Conservation (phyloP, 2,888 invertebrate species). For the Idaea aversata region DNA sequence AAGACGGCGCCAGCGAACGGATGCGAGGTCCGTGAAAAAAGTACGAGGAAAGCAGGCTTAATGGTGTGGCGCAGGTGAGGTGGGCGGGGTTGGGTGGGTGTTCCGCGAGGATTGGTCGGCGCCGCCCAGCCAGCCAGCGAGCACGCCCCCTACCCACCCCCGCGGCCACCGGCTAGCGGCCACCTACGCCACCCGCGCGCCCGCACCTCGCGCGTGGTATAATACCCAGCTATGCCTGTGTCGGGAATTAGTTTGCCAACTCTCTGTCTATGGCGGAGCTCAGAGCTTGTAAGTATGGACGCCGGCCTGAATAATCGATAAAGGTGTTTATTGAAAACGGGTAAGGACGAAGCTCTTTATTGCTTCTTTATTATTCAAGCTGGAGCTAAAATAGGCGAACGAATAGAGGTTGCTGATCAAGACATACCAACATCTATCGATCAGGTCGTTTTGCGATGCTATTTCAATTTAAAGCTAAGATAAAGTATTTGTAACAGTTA, state of each 20-base stretch:
- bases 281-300: constrained; percentile 77
- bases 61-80: constrained; percentile 79
- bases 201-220: constrained; percentile 65
- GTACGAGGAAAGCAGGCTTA: constrained; percentile 73
- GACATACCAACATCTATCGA: constrained; percentile 5
- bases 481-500: constrained; percentile 1
- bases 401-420: constrained; percentile 15
- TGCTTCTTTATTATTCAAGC: constrained; percentile 77
- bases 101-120: constrained; percentile 73
- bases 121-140: constrained; percentile 62
- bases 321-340: constrained; percentile 81
- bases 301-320: constrained; percentile 79
- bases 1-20: constrained; percentile 77
- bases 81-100: constrained; percentile 74
- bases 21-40: constrained; percentile 78
- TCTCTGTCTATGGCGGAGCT: constrained; percentile 79
- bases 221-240: constrained; percentile 79
- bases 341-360: constrained; percentile 76
- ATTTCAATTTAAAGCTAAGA: not conserved
- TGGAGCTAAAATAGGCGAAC: constrained; percentile 41
- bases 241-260: constrained; percentile 80
- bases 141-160: constrained; percentile 72
- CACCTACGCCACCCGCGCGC: constrained; percentile 71
- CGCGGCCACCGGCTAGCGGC: constrained; percentile 72
- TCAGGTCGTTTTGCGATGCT: not conserved